A percentile compares a stretch with the other conserved stretches of the same genome.
Evolutionary conservation across 2,113 vertebrate species (phyloP).

Genomic region (Pagrus major): DNA sequence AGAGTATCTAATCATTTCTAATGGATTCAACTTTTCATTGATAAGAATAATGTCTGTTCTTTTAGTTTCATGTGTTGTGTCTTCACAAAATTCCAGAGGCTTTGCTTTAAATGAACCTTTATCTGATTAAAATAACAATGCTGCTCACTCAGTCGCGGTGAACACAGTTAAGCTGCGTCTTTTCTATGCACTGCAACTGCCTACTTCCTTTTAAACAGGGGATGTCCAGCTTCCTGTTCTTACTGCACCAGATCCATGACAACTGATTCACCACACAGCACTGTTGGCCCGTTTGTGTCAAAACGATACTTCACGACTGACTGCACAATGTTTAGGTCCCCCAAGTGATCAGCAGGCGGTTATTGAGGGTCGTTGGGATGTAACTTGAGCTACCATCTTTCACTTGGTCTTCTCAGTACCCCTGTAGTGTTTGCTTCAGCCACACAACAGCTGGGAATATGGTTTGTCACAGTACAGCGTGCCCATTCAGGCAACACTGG

Average conservation of each 20-base stretch:
- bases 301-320: constrained; percentile 37
- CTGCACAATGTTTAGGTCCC: constrained; percentile 22
- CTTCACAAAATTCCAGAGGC: background rate
- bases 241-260: constrained; percentile 66
- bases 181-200: constrained; percentile 58
- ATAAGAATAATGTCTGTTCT: background rate
- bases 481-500: constrained; percentile 71
- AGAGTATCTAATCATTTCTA: background rate
- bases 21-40: background rate
- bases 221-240: constrained; percentile 79
- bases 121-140: constrained; percentile 4
- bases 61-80: background rate
- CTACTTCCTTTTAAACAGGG: constrained; percentile 75
- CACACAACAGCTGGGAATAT: constrained; percentile 82
- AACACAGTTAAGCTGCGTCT: constrained; percentile 23
- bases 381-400: constrained; percentile 36
- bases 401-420: constrained; percentile 28
- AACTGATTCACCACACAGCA: constrained; percentile 53
- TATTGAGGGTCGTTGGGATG: constrained; percentile 23
- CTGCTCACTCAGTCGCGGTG: background rate
- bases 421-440: constrained; percentile 59
- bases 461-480: constrained; percentile 71
- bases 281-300: constrained; percentile 29
- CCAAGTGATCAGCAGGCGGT: constrained; percentile 25
- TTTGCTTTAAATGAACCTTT: background rate